phyloP scores from a whole-genome alignment of 2,113 vertebrate species.

The sheep (Ovis aries) region DNA sequence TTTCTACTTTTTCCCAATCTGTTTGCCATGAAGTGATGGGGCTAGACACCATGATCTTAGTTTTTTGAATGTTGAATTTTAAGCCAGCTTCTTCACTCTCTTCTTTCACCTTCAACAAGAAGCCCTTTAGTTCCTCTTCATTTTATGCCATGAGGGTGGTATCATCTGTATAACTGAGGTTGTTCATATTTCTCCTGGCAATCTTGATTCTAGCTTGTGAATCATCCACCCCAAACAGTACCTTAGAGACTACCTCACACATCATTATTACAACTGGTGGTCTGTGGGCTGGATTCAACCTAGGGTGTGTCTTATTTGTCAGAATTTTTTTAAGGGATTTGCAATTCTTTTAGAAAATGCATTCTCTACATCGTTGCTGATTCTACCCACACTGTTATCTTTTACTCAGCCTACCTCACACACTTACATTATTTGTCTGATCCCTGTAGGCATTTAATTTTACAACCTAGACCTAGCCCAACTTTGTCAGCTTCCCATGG shows the following conservation, averaged over 20 bases:
- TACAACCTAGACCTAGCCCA: background rate
- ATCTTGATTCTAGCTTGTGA: background rate
- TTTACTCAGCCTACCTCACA: background rate
- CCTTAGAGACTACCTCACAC: background rate
- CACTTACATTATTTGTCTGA: background rate
- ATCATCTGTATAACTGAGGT: background rate
- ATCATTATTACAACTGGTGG: background rate
- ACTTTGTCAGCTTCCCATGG: background rate
- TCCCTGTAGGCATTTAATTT: background rate
- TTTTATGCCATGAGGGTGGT: background rate
- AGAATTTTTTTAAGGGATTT: background rate
- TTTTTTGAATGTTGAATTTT: background rate
- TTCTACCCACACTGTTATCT: background rate
- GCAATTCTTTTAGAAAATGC: background rate
- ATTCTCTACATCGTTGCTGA: background rate
- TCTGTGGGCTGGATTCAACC: background rate
- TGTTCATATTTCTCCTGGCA: background rate
- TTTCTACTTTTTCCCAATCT: background rate
- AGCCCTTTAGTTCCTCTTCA: background rate
- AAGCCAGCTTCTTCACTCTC: background rate
- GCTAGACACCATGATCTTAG: background rate
- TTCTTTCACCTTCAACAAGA: background rate
- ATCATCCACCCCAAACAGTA: background rate
- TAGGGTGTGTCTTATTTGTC: background rate
- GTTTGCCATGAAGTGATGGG: background rate